Evolutionary conservation across 2,797 vertebrate genomes (phyloP), one percentile per base, ranked within the genome.

Genomic region (Sphenodon punctatus): DNA sequence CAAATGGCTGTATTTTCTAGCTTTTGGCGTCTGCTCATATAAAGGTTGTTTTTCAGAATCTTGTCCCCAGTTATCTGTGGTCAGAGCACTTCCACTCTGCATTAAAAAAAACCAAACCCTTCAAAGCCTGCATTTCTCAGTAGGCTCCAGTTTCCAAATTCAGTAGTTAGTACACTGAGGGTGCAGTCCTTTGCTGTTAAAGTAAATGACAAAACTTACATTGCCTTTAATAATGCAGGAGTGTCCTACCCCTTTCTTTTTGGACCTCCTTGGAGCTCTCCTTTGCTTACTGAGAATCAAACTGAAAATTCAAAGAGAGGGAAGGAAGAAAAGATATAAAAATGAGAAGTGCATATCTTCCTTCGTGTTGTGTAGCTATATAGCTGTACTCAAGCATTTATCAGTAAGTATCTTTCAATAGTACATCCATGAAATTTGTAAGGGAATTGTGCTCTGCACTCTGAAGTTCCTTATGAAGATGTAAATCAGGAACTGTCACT

Each of bases 301-400:
- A 38, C 70, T 55, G 8, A 8, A 61, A 67, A n/a, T 51, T 58
- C 22, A 41, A 10, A 59, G 66, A 64, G 63, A 67, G 51, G 53
- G 19, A 30, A 53, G 73, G 48, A 41, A 43, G 11, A 41, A 81
- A 25, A 19, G 4, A 6, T n/a, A n/a, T 0, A 0, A 22, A 59
- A 67, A 39, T 46, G 58, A 23, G 10, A 42, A 42, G 10, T 34
- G 1, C 25, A 20, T n/a, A n/a, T n/a, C 22, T 34, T 9, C 49
- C 3, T 53, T 3, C 53, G 34, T 82, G 14, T 27, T 25, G 1
- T 39, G 0, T 14, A 60, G 3, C 14, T 82, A 2, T 25, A 23
- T 4, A 22, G 10, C 6, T 20, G 19, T 6, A 8, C 13, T 70
- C 48, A n/a, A 1, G 0, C 0, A 0, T 14, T 55, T 53, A 30